Percentiles rank a stretch among this genome's conserved stretches.
Evolutionary conservation across 1,140 invertebrate species (phyloP).

Genomic region (Diuraphis noxia): DNA sequence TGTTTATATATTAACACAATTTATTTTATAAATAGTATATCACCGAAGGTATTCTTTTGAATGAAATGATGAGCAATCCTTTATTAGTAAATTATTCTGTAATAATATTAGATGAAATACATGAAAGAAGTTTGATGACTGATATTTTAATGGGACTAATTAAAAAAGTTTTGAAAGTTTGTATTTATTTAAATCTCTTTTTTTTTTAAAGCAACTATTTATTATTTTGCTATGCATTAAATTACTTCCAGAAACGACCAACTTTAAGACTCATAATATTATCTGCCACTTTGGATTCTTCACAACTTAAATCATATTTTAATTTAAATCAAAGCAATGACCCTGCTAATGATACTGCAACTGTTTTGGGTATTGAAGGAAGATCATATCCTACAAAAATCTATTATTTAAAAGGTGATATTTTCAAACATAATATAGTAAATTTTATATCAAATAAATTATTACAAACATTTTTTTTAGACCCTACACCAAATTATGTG

Average conservation of each 20-base stretch:
- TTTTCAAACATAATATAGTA: neutral
- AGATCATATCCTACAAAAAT: constrained; percentile 86
- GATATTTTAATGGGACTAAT: constrained; percentile 93
- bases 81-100: constrained; percentile 85
- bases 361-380: constrained; percentile 87
- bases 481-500: constrained; percentile 89
- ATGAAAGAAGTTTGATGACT: constrained; percentile 89
- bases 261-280: constrained; percentile 86
- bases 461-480: constrained; percentile 60
- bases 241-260: constrained; percentile 73
- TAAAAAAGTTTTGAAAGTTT: constrained; percentile 85
- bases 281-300: constrained; percentile 94
- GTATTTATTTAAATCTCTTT: constrained; percentile 43
- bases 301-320: constrained; percentile 85
- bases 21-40: constrained; percentile 71
- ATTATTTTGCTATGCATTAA: neutral
- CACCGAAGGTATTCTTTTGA: constrained; percentile 92
- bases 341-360: constrained; percentile 71
- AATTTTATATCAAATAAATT: neutral
- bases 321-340: constrained; percentile 69
- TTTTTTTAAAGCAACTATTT: neutral
- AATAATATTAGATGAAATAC: constrained; percentile 94
- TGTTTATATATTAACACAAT: neutral
- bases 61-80: constrained; percentile 95
- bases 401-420: constrained; percentile 74